A percentile compares a stretch with the other conserved stretches of the same genome.
Conservation (phyloP, 2,888 invertebrate species). For the Drosophila borborema region DNA sequence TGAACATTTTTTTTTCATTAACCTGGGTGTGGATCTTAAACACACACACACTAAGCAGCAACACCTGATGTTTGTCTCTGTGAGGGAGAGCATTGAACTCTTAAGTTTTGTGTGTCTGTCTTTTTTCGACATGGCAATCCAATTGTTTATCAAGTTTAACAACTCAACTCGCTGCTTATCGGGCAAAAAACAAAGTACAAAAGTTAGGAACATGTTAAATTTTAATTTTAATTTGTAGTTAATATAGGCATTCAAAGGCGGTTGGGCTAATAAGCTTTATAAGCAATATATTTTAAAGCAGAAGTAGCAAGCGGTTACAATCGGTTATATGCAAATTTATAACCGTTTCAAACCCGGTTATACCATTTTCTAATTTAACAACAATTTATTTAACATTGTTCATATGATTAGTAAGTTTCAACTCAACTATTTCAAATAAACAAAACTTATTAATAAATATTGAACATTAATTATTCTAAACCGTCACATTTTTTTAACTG, state of each 20-base stretch:
- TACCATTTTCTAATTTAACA: too few relatives aligned
- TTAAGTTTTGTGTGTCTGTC: not conserved
- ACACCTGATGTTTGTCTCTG: conserved; percentile 33
- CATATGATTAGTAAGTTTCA: too few relatives aligned
- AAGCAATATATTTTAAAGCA: not conserved
- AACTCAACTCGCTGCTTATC: conserved; percentile 12
- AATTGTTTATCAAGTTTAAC: conserved; percentile 14
- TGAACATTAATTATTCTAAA: not conserved
- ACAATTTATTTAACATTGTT: too few relatives aligned
- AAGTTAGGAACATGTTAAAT: not conserved
- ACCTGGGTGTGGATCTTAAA: conserved; percentile 42
- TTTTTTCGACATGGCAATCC: conserved; percentile 15
- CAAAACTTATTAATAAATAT: not conserved
- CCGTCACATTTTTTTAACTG: too few relatives aligned
- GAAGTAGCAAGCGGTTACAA: not conserved
- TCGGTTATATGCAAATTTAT: not conserved
- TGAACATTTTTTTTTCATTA: conserved; percentile 34
- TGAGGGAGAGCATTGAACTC: conserved; percentile 50
- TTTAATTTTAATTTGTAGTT: not conserved
- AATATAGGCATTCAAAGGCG: not conserved
- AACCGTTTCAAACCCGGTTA: not conserved
- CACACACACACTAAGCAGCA: conserved; percentile 14
- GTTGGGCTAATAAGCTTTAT: not conserved
- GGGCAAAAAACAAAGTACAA: not conserved
- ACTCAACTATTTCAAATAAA: not conserved